Evolutionary conservation across 2,888 invertebrate genomes (phyloP).

Genomic region (Lasioglossum figueresi): DNA sequence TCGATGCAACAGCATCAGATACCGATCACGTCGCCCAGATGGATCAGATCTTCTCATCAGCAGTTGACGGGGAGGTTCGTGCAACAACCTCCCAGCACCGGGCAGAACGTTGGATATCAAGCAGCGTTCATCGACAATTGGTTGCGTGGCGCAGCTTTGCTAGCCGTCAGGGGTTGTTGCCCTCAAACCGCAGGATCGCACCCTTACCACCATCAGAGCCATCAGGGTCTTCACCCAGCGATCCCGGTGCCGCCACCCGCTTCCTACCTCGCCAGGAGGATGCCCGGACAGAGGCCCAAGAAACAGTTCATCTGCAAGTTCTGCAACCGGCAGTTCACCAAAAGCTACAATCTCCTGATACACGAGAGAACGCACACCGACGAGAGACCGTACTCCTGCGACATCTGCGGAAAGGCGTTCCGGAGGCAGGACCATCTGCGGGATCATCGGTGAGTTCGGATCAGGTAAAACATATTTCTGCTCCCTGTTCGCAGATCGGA

Average conservation of each 20-base stretch:
- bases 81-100: conserved; percentile 59
- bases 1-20: conserved; percentile 56
- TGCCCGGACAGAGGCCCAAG: conserved; percentile 94
- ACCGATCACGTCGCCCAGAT: conserved; percentile 68
- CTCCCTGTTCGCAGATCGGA: background rate
- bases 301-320: conserved; percentile 99
- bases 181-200: conserved; percentile 78
- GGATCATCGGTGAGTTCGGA: conserved; percentile 92
- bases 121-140: conserved; percentile 78
- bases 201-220: conserved; percentile 79
- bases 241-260: conserved; percentile 77
- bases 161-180: conserved; percentile 82
- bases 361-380: conserved; percentile 99
- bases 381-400: conserved; percentile 98
- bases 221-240: conserved; percentile 69
- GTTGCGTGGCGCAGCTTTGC: conserved; percentile 78
- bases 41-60: conserved; percentile 74
- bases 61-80: conserved; percentile 57
- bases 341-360: conserved; percentile 98
- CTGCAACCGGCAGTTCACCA: conserved; percentile 98
- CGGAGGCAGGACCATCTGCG: conserved; percentile 97
- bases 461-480: background rate
- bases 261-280: conserved; percentile 88
- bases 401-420: conserved; percentile 99
- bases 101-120: conserved; percentile 74